These are phyloP conservation scores for Mormyrus proboscirostris DNA, from an alignment of 2,797 vertebrate genomes.

Conservation along the genomic window DNA sequence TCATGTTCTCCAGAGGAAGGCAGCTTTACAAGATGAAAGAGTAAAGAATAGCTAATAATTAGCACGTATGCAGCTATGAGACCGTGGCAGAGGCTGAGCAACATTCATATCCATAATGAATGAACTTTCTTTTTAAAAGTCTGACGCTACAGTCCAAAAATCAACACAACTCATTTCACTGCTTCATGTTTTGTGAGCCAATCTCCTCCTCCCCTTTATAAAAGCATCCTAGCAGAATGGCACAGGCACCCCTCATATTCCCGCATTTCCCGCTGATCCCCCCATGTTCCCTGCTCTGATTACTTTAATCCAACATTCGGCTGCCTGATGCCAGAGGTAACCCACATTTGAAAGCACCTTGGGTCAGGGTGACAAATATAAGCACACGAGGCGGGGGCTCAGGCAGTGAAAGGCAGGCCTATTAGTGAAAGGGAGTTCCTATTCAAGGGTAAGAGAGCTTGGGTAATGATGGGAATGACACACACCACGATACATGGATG, in stretches of 20 bases:
- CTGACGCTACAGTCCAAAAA: not conserved
- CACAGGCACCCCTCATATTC: not conserved
- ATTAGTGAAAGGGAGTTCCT: not conserved
- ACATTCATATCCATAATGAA: slow-evolving; percentile 2
- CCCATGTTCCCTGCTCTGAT: not conserved
- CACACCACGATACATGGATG: not conserved
- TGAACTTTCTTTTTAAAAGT: slow-evolving; percentile 7
- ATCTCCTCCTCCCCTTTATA: not conserved
- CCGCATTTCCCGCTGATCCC: not conserved
- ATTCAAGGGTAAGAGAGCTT: not conserved
- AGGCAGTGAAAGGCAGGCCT: not conserved
- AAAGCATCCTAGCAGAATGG: not conserved
- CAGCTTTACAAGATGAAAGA: not conserved
- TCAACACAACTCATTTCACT: not conserved
- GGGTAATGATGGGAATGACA: not conserved
- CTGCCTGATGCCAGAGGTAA: not conserved
- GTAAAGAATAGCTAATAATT: not conserved
- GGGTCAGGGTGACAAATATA: not conserved
- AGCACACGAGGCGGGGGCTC: not conserved
- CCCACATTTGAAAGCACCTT: not conserved
- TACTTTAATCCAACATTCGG: not conserved
- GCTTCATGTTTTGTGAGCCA: not conserved
- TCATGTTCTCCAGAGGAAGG: not conserved
- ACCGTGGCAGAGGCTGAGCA: not conserved
- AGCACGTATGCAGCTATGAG: not conserved